Evolutionary conservation across 2,888 invertebrate species (phyloP).

Genomic region (Sesia bembeciformis): DNA sequence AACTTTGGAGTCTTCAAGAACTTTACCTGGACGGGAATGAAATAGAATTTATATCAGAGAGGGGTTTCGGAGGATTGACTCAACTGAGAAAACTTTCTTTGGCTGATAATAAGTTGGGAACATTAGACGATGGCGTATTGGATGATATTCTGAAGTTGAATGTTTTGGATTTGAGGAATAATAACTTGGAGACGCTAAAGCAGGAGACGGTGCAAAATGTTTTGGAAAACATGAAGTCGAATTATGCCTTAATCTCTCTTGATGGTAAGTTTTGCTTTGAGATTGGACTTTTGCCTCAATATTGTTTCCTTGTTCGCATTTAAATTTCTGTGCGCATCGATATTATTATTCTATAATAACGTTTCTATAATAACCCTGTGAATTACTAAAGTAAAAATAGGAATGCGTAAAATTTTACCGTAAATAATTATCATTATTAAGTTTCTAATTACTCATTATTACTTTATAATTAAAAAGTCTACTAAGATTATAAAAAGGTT

Average conservation of each 20-base stretch:
- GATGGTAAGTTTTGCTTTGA: constrained; percentile 77
- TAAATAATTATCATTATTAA: too few species aligned
- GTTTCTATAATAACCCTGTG: too few species aligned
- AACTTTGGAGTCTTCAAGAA: constrained; percentile 83
- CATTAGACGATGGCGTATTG: constrained; percentile 81
- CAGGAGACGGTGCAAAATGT: constrained; percentile 82
- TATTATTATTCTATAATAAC: too few species aligned
- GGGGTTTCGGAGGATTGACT: constrained; percentile 84
- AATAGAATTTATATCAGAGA: constrained; percentile 83
- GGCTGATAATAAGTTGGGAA: constrained; percentile 83
- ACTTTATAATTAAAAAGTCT: too few species aligned
- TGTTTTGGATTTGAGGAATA: constrained; percentile 84
- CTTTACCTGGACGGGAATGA: constrained; percentile 81
- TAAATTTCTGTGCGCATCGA: too few species aligned
- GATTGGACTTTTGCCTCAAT: constrained; percentile 16
- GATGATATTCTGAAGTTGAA: constrained; percentile 81
- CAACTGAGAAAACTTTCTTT: constrained; percentile 82
- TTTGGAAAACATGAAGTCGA: constrained; percentile 80
- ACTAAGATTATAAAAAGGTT: too few species aligned
- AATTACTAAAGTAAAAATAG: too few species aligned
- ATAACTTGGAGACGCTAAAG: constrained; percentile 83
- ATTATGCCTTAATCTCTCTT: constrained; percentile 81
- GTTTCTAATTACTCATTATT: too few species aligned
- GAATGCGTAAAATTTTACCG: too few species aligned
- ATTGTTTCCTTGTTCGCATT: too few species aligned